These are phyloP conservation scores for Hippocampus mohnikei DNA, from an alignment of 2,113 vertebrate genomes.

Conservation along the genomic window DNA sequence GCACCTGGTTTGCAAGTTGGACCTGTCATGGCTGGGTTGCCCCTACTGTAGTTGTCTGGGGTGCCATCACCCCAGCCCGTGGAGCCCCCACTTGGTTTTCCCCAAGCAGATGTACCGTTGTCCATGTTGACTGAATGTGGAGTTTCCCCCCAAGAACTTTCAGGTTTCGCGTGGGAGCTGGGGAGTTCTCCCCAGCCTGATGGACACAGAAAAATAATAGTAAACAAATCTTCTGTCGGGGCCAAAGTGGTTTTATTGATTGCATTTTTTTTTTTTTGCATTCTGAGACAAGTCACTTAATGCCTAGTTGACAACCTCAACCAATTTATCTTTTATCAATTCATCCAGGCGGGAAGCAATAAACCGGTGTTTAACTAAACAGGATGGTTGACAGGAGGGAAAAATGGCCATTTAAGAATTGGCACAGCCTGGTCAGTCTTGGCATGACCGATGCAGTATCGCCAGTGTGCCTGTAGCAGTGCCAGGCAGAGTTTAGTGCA, in stretches of 20 bases:
- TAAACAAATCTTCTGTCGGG: neutral
- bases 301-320: neutral
- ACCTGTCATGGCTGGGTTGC: conserved; percentile 76
- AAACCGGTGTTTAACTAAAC: conserved; percentile 32
- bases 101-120: conserved; percentile 93
- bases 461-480: conserved; percentile 34
- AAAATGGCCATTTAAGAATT: conserved; percentile 57
- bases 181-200: conserved; percentile 89
- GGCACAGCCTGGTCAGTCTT: conserved; percentile 39
- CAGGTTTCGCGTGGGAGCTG: conserved; percentile 82
- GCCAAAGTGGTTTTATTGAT: neutral
- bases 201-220: conserved; percentile 27
- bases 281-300: neutral
- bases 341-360: conserved; percentile 20
- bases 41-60: conserved; percentile 81
- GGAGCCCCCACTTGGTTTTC: conserved; percentile 82
- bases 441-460: conserved; percentile 26
- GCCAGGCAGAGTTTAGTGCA: conserved; percentile 56
- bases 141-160: conserved; percentile 87
- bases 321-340: conserved; percentile 1
- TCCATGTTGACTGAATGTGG: conserved; percentile 80
- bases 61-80: conserved; percentile 84
- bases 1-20: conserved; percentile 94
- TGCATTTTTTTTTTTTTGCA: conserved; percentile 4
- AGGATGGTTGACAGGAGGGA: conserved; percentile 39